phyloP scores from a whole-genome alignment of 2,888 invertebrate species.

The Mycalesis mineus region DNA sequence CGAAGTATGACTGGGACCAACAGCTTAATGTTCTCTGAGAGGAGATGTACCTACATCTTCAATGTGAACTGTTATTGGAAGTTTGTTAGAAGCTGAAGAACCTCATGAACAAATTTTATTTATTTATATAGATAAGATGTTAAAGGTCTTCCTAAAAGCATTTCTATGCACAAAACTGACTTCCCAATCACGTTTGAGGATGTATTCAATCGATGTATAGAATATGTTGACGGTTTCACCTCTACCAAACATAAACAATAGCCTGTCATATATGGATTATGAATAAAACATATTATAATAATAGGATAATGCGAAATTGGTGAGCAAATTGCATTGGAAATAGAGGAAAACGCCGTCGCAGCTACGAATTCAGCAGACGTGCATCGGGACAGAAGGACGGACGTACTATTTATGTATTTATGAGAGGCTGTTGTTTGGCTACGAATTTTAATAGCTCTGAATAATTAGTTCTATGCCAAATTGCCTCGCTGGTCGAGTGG shows the following conservation, averaged over 20 bases:
- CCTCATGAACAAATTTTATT: too few species aligned
- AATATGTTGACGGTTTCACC: neutral
- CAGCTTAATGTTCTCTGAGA: too few species aligned
- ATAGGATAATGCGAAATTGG: neutral
- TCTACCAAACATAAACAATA: neutral
- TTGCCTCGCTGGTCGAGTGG: too few species aligned
- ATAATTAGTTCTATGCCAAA: too few species aligned
- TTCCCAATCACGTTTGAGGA: too few species aligned
- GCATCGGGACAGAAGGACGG: slow-evolving; percentile 8
- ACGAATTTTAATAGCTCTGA: slow-evolving; percentile 17
- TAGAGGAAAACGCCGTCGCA: neutral
- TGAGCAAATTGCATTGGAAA: neutral
- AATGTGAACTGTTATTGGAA: too few species aligned
- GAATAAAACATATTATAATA: slow-evolving; percentile 7
- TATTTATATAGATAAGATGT: too few species aligned
- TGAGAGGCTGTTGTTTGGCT: slow-evolving; percentile 21
- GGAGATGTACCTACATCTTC: too few species aligned
- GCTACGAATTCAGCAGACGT: neutral
- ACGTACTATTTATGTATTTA: slow-evolving; percentile 13
- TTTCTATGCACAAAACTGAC: too few species aligned
- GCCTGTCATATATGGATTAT: slow-evolving; percentile 1
- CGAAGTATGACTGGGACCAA: too few species aligned
- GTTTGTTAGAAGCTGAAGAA: too few species aligned
- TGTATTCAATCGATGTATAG: neutral
- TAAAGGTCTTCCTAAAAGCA: too few species aligned